Evolutionary conservation across 2,797 vertebrate species (phyloP).

Genomic region (Myripristis jacobus): DNA sequence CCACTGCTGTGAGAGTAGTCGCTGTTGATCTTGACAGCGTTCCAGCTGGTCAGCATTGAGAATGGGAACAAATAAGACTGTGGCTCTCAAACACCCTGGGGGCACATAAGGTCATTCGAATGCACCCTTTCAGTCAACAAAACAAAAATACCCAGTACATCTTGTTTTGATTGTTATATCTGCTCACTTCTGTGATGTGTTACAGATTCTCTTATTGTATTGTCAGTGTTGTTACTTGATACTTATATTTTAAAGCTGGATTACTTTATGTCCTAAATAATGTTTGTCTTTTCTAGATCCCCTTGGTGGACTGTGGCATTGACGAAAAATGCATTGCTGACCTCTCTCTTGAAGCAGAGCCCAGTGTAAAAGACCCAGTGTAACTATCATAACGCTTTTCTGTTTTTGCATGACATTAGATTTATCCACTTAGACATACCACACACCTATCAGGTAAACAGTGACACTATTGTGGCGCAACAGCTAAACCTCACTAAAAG

Average conservation of each 20-base stretch:
- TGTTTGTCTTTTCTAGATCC: conserved; percentile 69
- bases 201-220: background rate
- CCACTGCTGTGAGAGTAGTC: conserved; percentile 33
- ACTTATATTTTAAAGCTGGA: background rate
- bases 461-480: background rate
- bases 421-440: background rate
- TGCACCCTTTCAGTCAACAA: conserved; percentile 14
- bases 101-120: conserved; percentile 43
- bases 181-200: background rate
- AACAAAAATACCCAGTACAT: conserved; percentile 43
- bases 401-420: background rate
- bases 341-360: conserved; percentile 84
- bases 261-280: background rate
- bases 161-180: background rate
- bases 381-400: background rate
- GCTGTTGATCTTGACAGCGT: conserved; percentile 46
- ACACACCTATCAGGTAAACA: background rate
- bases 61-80: conserved; percentile 54
- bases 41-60: conserved; percentile 46
- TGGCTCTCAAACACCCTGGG: conserved; percentile 32
- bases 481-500: background rate
- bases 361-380: conserved; percentile 81
- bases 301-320: conserved; percentile 91
- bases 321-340: conserved; percentile 91
- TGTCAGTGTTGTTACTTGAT: background rate